Evolutionary conservation across 2,113 vertebrate genomes (phyloP), one percentile per base, ranked within the genome.

Genomic region (Pluvianellus socialis): DNA sequence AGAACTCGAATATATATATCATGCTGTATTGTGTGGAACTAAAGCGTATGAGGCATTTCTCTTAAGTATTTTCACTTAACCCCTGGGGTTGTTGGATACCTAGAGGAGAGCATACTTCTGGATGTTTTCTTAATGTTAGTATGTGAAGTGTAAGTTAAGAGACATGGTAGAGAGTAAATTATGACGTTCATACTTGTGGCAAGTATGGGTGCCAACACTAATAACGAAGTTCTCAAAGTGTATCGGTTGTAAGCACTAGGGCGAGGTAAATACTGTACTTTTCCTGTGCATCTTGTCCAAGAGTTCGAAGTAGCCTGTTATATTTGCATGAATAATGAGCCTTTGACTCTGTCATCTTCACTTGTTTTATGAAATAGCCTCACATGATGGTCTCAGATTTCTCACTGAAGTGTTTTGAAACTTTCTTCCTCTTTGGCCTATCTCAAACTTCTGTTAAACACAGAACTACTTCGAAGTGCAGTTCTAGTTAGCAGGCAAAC

Each of bases 121-220:
- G 53, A 7, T 72, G 17, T 67, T 91, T 86, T 67, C 42, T 74
- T 42, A 18, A 20, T 24, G 18, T 72, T 67, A n/a, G 12, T 42
- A 5, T 50, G 38, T 75, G 81, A 58, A 52, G 14, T 50, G 7
- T 63, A 26, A 73, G 45, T 76, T 83, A 49, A 49, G 59, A 86
- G 65, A n/a, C 0, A 0, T 8, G 14, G 21, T 40, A n/a, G 44
- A 71, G 21, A 6, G n/a, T 66, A 55, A 74, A 24, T 59, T 53
- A 4, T 3, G 19, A 21, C 0, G 0, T 80, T 92, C 12, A 1
- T 74, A 32, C 14, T 55, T 55, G 26, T 70, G 45, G 61, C 32
- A 40, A 27, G 62, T 79, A 30, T 4, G 27, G 32, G 8, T 75
- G 56, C 35, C n/a, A 76, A 19, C 10, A 18, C 30, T 66, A 52